Percentiles rank a stretch among this genome's conserved stretches.
These are phyloP conservation scores for Calosoma granatense DNA, from an alignment of 1,140 invertebrate genomes.

Conservation along the genomic window DNA sequence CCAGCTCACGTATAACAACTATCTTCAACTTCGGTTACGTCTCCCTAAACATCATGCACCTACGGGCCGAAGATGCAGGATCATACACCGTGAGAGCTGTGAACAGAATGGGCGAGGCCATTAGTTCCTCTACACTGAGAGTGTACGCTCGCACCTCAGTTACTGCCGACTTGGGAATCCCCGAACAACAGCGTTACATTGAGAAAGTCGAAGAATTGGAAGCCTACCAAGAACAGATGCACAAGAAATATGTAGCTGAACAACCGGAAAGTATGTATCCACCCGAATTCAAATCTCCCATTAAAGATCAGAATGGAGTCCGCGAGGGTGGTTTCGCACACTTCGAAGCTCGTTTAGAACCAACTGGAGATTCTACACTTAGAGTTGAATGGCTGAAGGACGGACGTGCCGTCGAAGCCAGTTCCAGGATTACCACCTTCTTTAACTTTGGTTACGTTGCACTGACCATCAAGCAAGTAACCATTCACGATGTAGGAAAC, in stretches of 20 bases:
- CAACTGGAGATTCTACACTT: conserved; percentile 83
- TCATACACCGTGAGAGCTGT: conserved; percentile 83
- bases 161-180: conserved; percentile 76
- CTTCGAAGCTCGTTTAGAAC: conserved; percentile 91
- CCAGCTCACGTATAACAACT: conserved; percentile 89
- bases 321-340: conserved; percentile 91
- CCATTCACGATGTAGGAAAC: conserved; percentile 79
- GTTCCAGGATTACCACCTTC: conserved; percentile 87
- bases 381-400: conserved; percentile 94
- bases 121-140: conserved; percentile 66
- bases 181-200: conserved; percentile 87
- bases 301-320: conserved; percentile 80
- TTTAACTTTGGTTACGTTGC: conserved; percentile 96
- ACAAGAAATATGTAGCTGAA: conserved; percentile 66
- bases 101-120: conserved; percentile 77
- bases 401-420: conserved; percentile 79
- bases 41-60: conserved; percentile 93
- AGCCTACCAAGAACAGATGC: conserved; percentile 70
- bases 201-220: conserved; percentile 89
- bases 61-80: conserved; percentile 88
- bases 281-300: conserved; percentile 86
- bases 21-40: conserved; percentile 98
- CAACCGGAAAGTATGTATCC: conserved; percentile 63
- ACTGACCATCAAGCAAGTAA: conserved; percentile 88
- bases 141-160: conserved; percentile 69